phyloP scores from a whole-genome alignment of 2,113 vertebrate species.

The Ameiurus melas region DNA sequence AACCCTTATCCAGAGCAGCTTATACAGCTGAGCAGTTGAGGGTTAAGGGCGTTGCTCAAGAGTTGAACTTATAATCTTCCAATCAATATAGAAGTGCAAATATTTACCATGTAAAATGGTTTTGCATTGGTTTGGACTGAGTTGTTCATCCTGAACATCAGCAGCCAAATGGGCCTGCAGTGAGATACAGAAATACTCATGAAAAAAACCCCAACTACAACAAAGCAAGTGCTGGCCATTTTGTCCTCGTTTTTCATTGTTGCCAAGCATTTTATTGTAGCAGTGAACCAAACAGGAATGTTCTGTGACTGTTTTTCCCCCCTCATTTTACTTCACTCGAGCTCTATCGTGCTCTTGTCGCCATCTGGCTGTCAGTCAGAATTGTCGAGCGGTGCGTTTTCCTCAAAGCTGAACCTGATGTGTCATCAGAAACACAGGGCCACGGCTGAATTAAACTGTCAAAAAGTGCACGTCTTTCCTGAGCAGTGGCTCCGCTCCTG shows the following conservation, averaged over 20 bases:
- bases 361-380: conserved; percentile 65
- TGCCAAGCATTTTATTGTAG: neutral
- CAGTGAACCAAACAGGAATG: neutral
- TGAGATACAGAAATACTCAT: neutral
- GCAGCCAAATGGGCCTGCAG: neutral
- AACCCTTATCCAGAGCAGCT: too few species aligned
- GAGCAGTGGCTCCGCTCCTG: neutral
- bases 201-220: neutral
- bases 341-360: conserved; percentile 36
- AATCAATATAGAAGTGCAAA: neutral
- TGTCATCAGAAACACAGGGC: conserved; percentile 61
- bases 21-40: neutral
- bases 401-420: conserved; percentile 58
- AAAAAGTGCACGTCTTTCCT: conserved; percentile 50
- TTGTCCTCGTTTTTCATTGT: neutral
- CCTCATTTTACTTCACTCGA: neutral
- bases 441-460: conserved; percentile 62
- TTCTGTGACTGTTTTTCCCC: neutral
- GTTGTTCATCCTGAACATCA: neutral
- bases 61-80: too few species aligned
- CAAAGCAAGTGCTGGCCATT: neutral
- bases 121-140: neutral
- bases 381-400: conserved; percentile 53
- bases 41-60: too few species aligned
- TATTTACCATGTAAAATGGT: neutral